Conservation (phyloP, 2,888 invertebrate genomes). For the Dasypolia templi region DNA sequence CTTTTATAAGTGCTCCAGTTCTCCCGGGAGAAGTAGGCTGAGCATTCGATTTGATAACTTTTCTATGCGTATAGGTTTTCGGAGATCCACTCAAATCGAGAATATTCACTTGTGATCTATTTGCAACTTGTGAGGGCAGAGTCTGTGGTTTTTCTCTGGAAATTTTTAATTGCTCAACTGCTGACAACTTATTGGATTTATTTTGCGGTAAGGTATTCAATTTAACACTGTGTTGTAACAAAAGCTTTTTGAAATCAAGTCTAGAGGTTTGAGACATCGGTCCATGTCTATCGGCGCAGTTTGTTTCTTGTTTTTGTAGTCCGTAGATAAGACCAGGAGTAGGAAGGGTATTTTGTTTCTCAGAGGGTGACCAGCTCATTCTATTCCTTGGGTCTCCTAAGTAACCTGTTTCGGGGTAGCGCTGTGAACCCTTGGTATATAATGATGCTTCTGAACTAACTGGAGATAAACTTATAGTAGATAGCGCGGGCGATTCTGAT, state of each 20-base stretch:
- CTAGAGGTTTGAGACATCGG: constrained; percentile 93
- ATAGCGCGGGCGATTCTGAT: constrained; percentile 86
- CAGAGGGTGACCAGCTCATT: constrained; percentile 92
- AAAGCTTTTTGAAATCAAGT: constrained; percentile 95
- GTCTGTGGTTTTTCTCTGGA: constrained; percentile 90
- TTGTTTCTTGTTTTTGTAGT: constrained; percentile 81
- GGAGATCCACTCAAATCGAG: constrained; percentile 93
- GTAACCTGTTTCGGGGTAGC: constrained; percentile 91
- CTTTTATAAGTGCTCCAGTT: constrained; percentile 86
- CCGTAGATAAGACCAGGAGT: constrained; percentile 69
- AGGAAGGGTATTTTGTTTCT: constrained; percentile 80
- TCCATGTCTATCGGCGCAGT: constrained; percentile 92
- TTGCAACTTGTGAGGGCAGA: constrained; percentile 76
- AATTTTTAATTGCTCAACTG: constrained; percentile 94
- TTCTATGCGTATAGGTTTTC: constrained; percentile 92
- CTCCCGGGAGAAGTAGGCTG: constrained; percentile 90
- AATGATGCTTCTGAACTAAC: constrained; percentile 88
- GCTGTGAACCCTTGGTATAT: constrained; percentile 84
- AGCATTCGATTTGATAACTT: constrained; percentile 88
- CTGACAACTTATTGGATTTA: constrained; percentile 92
- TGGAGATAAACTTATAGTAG: constrained; percentile 87
- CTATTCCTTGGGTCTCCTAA: constrained; percentile 90
- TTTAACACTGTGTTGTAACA: constrained; percentile 94
- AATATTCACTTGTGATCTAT: constrained; percentile 91
- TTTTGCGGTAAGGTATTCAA: constrained; percentile 89